phyloP scores from a whole-genome alignment of 2,113 vertebrate genomes.

The Eulemur rufifrons region DNA sequence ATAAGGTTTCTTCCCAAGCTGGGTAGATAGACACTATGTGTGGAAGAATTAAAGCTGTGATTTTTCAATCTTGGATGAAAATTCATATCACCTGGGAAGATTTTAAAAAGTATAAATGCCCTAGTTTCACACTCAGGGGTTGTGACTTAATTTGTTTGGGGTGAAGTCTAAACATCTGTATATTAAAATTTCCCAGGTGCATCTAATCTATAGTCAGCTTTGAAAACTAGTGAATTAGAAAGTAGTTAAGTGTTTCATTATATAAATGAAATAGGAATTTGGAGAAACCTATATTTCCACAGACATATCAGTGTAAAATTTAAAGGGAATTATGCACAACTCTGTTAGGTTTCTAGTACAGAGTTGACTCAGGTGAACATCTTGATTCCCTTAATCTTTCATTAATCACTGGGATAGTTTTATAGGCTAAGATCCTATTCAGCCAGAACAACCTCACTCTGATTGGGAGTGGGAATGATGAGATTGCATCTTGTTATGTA shows the following conservation, averaged over 20 bases:
- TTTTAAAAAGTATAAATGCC: not conserved
- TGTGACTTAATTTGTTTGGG: conserved; percentile 33
- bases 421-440: not conserved
- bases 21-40: not conserved
- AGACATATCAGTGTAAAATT: not conserved
- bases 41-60: not conserved
- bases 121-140: not conserved
- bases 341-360: not conserved
- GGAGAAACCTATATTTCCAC: conserved; percentile 2
- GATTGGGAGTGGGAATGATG: not conserved
- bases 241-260: conserved; percentile 31
- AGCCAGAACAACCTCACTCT: not conserved
- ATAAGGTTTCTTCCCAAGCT: not conserved
- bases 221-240: conserved; percentile 43
- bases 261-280: conserved; percentile 28
- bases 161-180: not conserved
- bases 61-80: conserved; percentile 10
- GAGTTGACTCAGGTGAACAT: not conserved
- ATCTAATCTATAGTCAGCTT: conserved; percentile 18
- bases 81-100: not conserved
- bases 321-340: not conserved
- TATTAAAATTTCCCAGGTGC: not conserved
- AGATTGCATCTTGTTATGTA: not conserved
- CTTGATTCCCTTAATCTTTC: not conserved
- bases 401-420: not conserved